A percentile compares a stretch with the other conserved stretches of the same genome.
phyloP scores from a whole-genome alignment of 2,888 invertebrate genomes.

The Pantelozetes paolii region DNA sequence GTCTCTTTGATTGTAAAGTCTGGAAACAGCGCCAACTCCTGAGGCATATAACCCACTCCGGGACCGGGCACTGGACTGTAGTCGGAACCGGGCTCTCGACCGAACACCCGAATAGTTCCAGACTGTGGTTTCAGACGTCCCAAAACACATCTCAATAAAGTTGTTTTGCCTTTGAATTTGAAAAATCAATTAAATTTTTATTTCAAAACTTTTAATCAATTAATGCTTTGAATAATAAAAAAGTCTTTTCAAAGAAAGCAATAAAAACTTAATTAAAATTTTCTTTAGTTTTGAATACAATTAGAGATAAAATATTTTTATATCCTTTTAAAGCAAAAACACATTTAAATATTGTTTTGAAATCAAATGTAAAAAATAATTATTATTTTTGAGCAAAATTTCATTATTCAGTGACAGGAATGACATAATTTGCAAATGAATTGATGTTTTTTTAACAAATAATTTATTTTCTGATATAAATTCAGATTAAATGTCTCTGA shows the following conservation, averaged over 20 bases:
- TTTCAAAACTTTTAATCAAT: not conserved
- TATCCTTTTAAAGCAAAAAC: no score
- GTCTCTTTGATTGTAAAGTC: conserved; percentile 54
- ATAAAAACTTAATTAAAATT: not conserved
- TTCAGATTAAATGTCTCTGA: no score
- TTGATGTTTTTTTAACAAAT: no score
- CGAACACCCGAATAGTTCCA: conserved; percentile 83
- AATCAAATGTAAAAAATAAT: no score
- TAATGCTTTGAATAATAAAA: not conserved
- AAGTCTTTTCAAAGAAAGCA: no score
- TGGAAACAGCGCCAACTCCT: conserved; percentile 51
- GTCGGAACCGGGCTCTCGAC: conserved; percentile 79
- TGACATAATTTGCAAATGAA: no score
- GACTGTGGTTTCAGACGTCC: conserved; percentile 77
- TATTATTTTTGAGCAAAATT: no score
- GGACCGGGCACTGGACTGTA: conserved; percentile 90
- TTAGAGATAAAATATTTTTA: not conserved
- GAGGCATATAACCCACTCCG: conserved; percentile 93
- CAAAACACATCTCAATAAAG: conserved; percentile 83
- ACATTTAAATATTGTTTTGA: no score
- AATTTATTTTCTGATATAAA: no score
- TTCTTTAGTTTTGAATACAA: not conserved
- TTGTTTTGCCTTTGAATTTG: conserved; percentile 68
- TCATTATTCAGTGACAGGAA: no score
- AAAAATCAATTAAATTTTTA: conserved; percentile 20